These are phyloP conservation scores for Pachyuromys duprasi DNA, from an alignment of 2,797 vertebrate species.

Conservation along the genomic window DNA sequence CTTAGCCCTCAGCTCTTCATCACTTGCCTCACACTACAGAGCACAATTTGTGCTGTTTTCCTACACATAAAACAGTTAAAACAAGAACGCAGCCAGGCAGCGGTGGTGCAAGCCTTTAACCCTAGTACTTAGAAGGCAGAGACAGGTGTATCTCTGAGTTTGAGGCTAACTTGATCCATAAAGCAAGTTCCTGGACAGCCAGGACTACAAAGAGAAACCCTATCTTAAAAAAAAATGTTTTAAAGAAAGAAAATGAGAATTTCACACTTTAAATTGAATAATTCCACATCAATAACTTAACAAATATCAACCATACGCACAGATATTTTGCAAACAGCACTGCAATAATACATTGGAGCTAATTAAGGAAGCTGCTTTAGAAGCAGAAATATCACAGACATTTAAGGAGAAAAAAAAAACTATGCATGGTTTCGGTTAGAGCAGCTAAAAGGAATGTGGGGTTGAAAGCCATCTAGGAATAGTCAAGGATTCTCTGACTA, in stretches of 20 bases:
- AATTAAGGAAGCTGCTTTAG: slow-evolving; percentile 27
- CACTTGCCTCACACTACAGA: slow-evolving; percentile 15
- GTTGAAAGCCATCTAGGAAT: not conserved
- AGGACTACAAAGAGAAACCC: not conserved
- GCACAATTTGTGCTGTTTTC: slow-evolving; percentile 25
- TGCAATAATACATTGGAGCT: slow-evolving; percentile 35
- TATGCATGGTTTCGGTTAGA: not conserved
- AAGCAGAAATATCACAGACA: slow-evolving; percentile 49
- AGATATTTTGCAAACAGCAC: slow-evolving; percentile 22
- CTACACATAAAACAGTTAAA: slow-evolving; percentile 53
- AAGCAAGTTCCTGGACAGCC: not conserved
- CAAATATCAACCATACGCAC: slow-evolving; percentile 48
- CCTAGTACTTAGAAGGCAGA: not conserved
- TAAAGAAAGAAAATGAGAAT: slow-evolving; percentile 34
- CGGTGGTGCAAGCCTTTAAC: not conserved
- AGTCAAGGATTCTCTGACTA: slow-evolving; percentile 12
- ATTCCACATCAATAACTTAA: slow-evolving; percentile 21
- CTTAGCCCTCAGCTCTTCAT: slow-evolving; percentile 2
- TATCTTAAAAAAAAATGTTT: not conserved
- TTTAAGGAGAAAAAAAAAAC: not conserved
- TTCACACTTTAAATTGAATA: slow-evolving; percentile 45
- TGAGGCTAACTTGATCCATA: not conserved
- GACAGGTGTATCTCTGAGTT: not conserved
- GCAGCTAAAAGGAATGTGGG: not conserved
- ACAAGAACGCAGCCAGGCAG: not conserved